phyloP scores from a whole-genome alignment of 2,113 vertebrate genomes.

The Lepus americanus region DNA sequence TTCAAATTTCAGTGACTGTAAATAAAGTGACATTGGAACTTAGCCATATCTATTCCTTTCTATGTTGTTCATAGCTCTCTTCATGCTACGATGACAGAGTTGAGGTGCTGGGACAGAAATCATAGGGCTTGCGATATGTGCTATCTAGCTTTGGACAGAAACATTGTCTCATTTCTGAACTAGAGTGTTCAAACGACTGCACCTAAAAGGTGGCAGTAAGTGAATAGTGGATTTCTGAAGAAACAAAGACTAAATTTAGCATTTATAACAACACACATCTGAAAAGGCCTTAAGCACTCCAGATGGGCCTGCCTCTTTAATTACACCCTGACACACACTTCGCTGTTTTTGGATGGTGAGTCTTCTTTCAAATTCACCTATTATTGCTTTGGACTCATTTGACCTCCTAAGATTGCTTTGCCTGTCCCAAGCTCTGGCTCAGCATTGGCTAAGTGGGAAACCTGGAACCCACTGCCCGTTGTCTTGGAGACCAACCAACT shows the following conservation, averaged over 20 bases:
- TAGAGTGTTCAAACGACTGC: slow-evolving; percentile 24
- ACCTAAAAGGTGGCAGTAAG: slow-evolving; percentile 44
- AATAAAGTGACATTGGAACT: slow-evolving; percentile 45
- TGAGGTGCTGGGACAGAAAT: slow-evolving; percentile 34
- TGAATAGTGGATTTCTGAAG: slow-evolving; percentile 58
- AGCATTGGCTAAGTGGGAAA: not conserved
- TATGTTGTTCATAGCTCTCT: slow-evolving; percentile 37
- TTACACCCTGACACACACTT: slow-evolving; percentile 55
- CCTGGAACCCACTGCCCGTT: slow-evolving; percentile 9
- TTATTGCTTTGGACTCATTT: slow-evolving; percentile 51
- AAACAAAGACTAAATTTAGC: slow-evolving; percentile 70
- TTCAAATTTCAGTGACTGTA: slow-evolving; percentile 39
- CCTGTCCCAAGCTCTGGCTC: not conserved
- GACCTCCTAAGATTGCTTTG: not conserved
- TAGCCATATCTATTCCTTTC: slow-evolving; percentile 19
- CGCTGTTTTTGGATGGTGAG: slow-evolving; percentile 44
- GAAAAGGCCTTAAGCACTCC: slow-evolving; percentile 51
- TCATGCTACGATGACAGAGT: not conserved
- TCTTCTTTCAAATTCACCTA: slow-evolving; percentile 58
- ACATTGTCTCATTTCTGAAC: slow-evolving; percentile 27
- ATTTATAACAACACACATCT: slow-evolving; percentile 54
- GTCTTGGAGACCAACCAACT: slow-evolving; percentile 17
- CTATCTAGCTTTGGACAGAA: slow-evolving; percentile 1
- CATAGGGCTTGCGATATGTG: not conserved
- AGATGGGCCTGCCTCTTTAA: slow-evolving; percentile 66